Evolutionary conservation across 92 coral and sea anemone species (phyloP), one percentile per base, ranked within the genome.

Genomic region (Actinernus sp.): DNA sequence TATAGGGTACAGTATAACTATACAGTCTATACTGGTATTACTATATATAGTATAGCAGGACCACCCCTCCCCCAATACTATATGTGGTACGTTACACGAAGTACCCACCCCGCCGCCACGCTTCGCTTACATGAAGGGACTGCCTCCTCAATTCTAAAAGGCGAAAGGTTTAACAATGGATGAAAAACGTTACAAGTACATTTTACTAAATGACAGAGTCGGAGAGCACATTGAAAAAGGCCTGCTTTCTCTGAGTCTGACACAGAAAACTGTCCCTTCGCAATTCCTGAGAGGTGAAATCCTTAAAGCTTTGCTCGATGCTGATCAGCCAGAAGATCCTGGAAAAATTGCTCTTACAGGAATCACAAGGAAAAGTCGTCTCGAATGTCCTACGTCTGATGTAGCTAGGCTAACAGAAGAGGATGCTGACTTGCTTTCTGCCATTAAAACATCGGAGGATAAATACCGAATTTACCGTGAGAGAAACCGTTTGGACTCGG

Each of bases 241-340:
- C 34, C 29, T 61, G 50, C 36, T 66, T 1, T n/a, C n/a, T n/a
- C n/a, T n/a, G n/a, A 49, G 50, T 14, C 36, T 36, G 17, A 33
- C 63, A 31, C 51, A 32, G 4, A 63, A 63, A 58, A 39, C 8
- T 31, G 41, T 49, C 21, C 78, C 71, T 3, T 58, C 54, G 26
- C 78, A 55, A 27, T 65, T 88, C 3, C 37, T 77, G 30, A 68
- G 70, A 41, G 93, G 87, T 36, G 86, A 83, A 20, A 59, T 88
- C 24, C 54, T 87, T 8, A 71, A 56, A 25, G 77, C 89, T 29
- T 65, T 87, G 27, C 73, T 79, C 23, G 85, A 81, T 68, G 59
- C 38, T 4, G 79, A 75, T 11, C 93, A 87, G 21, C 93, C 93
- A 11, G 2, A 50, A 14, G 78, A 87, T 56, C 48, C 54, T 20